Evolutionary conservation across 1,140 invertebrate species (phyloP).

Genomic region (Phthorimaea operculella): DNA sequence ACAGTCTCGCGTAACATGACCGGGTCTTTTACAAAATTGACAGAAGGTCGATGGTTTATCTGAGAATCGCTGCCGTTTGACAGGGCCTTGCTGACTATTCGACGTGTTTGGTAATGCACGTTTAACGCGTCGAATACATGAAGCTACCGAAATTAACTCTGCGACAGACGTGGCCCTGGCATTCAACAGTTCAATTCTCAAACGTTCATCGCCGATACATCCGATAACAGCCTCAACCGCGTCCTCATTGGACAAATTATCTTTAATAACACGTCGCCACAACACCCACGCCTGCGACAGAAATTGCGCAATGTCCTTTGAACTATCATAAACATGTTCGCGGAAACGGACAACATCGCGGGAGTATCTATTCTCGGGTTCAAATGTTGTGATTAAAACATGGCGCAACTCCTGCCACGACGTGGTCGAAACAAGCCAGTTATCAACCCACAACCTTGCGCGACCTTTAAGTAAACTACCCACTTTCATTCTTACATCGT

Average conservation of each 20-base stretch:
- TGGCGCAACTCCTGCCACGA: conserved; percentile 21
- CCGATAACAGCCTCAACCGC: conserved; percentile 24
- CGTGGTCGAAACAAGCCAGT: conserved; percentile 20
- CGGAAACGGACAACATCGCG: no score
- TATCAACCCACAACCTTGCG: conserved; percentile 22
- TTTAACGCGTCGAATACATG: conserved; percentile 16
- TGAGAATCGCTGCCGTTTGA: no score
- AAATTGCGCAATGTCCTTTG: no score
- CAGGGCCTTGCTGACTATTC: no score
- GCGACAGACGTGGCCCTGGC: conserved; percentile 19
- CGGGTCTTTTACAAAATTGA: no score
- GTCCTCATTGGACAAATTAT: no score
- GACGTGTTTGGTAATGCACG: neutral
- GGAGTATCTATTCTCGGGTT: conserved; percentile 23
- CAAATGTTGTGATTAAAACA: conserved; percentile 23
- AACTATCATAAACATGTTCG: no score
- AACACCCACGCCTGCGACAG: no score
- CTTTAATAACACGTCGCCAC: no score
- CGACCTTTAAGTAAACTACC: conserved; percentile 21
- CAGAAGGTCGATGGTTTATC: no score
- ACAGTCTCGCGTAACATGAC: no score
- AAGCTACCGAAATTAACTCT: conserved; percentile 25
- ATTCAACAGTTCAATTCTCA: conserved; percentile 25
- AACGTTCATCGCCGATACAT: conserved; percentile 13
- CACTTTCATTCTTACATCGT: conserved; percentile 23